Base-by-base conservation (phyloP, 2,888 invertebrate species). In the Agonopterix alstromeriana region DNA sequence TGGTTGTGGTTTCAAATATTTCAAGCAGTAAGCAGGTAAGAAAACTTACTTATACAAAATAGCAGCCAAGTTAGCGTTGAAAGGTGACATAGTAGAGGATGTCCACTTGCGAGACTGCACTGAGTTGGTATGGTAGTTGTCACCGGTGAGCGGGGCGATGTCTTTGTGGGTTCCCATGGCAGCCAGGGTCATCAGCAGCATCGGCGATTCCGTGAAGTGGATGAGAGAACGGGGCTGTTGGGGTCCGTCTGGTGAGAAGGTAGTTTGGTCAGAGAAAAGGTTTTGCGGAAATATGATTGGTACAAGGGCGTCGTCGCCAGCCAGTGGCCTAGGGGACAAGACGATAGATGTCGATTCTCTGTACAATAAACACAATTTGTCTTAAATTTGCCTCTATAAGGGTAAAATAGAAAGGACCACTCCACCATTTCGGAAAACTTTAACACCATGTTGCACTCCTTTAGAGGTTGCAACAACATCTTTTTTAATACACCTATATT, bases 51-150 rank as follows among this genome's bases (percentile, higher is more conserved):
- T 91, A 78, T 94, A 95, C 52, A 96, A 90, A 0, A 94, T 91
- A 36, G 94, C 94, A 14, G 92, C 93, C 8, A 96, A 69, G 76
- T 96, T 96, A 1, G 92, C 90, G 8, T 93, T 92, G 66, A 94
- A 95, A 0, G 96, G 93, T 50, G 90, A 84, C 54, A 95, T 88
- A 7, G 84, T 70, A 0, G 95, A 94, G 0, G 92, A 91, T 49
- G 90, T 83, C 94, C 95, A 96, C 46, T 90, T 84, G 45, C 96
- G 87, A 5, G 82, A 76, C 40, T 80, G 75, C 56, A 90, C 66
- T 0, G 55, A 27, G 8, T 67, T 66, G 0, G 80, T 73, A 56
- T 89, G 85, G 70, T 91, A 94, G 76, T 94, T 95, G 58, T 91
- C 90, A 0, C 93, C 92, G 0, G 90, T 90, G 10, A 94, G 78